Percentiles rank a stretch among this genome's conserved stretches.
These are phyloP conservation scores for Drosophila mimetica DNA, from an alignment of 2,888 invertebrate genomes.

Conservation along the genomic window DNA sequence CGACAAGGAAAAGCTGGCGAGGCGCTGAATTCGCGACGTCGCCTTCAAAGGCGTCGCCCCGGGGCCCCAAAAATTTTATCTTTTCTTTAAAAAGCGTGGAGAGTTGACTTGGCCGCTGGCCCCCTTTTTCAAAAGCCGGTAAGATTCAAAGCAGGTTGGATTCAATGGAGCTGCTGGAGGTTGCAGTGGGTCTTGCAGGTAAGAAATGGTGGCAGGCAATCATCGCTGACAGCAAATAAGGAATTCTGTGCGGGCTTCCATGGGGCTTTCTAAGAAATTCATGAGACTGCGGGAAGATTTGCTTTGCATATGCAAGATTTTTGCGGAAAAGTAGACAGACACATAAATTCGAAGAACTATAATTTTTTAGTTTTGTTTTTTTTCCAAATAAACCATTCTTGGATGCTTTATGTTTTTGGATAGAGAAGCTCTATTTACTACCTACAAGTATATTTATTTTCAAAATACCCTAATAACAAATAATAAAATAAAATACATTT, in stretches of 20 bases:
- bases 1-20: conserved; percentile 39
- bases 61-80: conserved; percentile 50
- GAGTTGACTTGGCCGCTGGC: conserved; percentile 27
- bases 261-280: neutral
- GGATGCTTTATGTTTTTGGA: no score
- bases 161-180: neutral
- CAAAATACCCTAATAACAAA: no score
- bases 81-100: conserved; percentile 21
- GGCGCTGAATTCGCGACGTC: conserved; percentile 60
- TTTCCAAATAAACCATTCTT: no score
- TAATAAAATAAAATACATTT: no score
- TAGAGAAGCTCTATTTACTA: neutral
- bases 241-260: neutral
- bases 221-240: conserved; percentile 29
- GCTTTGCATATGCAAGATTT: conserved; percentile 1
- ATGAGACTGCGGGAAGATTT: neutral
- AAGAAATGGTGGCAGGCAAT: conserved; percentile 19
- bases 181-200: conserved; percentile 14
- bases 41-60: conserved; percentile 70
- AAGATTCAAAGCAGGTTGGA: conserved; percentile 1
- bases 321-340: neutral
- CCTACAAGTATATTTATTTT: no score
- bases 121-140: conserved; percentile 5
- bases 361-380: no score
- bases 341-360: no score